phyloP scores from a whole-genome alignment of 1,140 invertebrate species.

The Drosophila simulans region DNA sequence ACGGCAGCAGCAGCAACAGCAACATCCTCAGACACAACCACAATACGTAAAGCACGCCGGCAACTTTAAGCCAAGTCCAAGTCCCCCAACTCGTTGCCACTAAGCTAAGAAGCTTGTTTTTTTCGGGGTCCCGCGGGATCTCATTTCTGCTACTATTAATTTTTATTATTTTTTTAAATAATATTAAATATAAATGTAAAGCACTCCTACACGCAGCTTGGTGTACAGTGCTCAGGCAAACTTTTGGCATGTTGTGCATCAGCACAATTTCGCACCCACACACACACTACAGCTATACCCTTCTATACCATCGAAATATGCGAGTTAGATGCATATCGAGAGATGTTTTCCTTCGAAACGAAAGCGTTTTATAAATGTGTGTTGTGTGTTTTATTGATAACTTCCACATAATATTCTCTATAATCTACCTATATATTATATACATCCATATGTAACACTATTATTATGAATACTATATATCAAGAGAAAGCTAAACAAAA shows the following conservation, averaged over 20 bases:
- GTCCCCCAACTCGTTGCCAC: constrained; percentile 6
- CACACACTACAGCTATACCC: constrained; percentile 25
- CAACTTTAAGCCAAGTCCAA: constrained; percentile 31
- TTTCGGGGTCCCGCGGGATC: constrained; percentile 21
- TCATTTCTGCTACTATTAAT: constrained; percentile 37
- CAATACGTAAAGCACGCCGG: constrained; percentile 44
- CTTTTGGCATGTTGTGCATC: constrained; percentile 20
- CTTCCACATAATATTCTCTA: constrained; percentile 53
- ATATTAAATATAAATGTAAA: constrained; percentile 54
- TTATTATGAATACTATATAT: constrained; percentile 55
- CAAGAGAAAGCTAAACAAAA: constrained; percentile 18
- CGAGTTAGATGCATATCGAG: constrained; percentile 22
- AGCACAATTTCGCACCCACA: constrained; percentile 7
- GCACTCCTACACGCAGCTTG: constrained; percentile 67
- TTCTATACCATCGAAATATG: constrained; percentile 20
- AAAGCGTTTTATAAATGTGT: constrained; percentile 78
- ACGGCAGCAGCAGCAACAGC: constrained; percentile 13
- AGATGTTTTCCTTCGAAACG: constrained; percentile 45
- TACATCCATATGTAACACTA: constrained; percentile 56
- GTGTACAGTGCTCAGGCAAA: constrained; percentile 62
- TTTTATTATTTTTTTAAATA: constrained; percentile 47
- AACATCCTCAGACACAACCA: constrained; percentile 11
- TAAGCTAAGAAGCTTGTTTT: constrained; percentile 14
- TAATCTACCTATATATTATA: constrained; percentile 45
- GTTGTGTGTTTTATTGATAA: constrained; percentile 76